These are phyloP conservation scores for Hyaena hyaena DNA, from an alignment of 2,113 vertebrate species.

Conservation along the genomic window DNA sequence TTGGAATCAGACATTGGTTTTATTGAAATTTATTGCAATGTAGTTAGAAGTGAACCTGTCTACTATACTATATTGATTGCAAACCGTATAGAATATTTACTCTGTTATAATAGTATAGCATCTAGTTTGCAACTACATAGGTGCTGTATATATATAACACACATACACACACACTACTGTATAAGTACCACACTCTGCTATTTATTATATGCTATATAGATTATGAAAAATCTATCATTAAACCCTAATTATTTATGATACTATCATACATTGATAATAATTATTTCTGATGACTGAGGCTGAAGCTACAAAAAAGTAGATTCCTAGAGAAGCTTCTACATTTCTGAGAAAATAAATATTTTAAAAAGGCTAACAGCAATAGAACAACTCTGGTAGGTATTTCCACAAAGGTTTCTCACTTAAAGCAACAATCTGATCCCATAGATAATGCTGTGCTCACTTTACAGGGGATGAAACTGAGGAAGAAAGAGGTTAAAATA, in stretches of 20 bases:
- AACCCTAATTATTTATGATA: neutral
- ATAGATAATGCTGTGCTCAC: neutral
- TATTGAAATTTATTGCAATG: neutral
- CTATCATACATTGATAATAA: neutral
- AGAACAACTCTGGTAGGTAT: neutral
- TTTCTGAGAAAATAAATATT: neutral
- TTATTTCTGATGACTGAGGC: neutral
- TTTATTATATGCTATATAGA: neutral
- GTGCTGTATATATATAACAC: neutral
- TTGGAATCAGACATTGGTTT: neutral
- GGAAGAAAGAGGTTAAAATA: neutral
- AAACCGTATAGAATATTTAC: neutral
- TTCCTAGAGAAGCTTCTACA: neutral
- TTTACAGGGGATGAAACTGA: neutral
- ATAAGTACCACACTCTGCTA: neutral
- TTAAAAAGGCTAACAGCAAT: neutral
- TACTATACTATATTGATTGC: neutral
- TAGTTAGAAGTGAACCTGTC: neutral
- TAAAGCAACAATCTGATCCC: neutral
- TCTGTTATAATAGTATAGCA: neutral
- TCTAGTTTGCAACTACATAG: neutral
- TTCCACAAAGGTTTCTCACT: neutral
- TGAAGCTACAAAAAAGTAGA: neutral
- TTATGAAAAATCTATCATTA: neutral
- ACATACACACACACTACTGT: neutral